Evolutionary conservation across 2,888 invertebrate genomes (phyloP).

Genomic region (Germaria angustata): DNA sequence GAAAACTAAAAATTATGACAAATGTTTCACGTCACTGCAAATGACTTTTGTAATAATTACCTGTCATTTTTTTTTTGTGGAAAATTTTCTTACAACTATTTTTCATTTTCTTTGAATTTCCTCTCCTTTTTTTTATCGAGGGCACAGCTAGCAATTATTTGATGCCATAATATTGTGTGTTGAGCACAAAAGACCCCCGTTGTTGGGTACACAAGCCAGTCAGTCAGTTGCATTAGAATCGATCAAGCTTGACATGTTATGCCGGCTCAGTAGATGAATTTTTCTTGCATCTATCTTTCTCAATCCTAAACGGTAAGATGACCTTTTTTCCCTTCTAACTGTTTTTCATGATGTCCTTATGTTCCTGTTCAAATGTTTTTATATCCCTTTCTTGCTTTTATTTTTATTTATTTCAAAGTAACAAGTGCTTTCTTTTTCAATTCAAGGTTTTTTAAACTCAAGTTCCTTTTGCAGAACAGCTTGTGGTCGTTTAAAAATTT

Average conservation of each 20-base stretch:
- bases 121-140: background rate
- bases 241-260: constrained; percentile 46
- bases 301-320: too few species aligned
- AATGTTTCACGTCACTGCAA: constrained; percentile 77
- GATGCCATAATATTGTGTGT: constrained; percentile 22
- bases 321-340: background rate
- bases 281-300: background rate
- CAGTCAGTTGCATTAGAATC: constrained; percentile 24
- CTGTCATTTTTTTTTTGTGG: constrained; percentile 51
- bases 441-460: too few species aligned
- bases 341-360: constrained; percentile 50
- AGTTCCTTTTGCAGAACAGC: too few species aligned
- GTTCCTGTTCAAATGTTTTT: background rate
- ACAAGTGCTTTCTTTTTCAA: background rate
- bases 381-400: constrained; percentile 6
- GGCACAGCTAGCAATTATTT: constrained; percentile 12
- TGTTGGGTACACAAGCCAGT: constrained; percentile 41
- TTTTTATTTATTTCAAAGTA: background rate
- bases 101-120: constrained; percentile 41
- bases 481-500: too few species aligned
- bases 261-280: constrained; percentile 37
- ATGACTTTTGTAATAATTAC: constrained; percentile 70
- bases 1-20: constrained; percentile 73
- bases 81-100: constrained; percentile 37
- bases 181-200: constrained; percentile 46